Evolutionary conservation across 1,140 invertebrate species (phyloP).

Genomic region (Bathynomus jamesi): DNA sequence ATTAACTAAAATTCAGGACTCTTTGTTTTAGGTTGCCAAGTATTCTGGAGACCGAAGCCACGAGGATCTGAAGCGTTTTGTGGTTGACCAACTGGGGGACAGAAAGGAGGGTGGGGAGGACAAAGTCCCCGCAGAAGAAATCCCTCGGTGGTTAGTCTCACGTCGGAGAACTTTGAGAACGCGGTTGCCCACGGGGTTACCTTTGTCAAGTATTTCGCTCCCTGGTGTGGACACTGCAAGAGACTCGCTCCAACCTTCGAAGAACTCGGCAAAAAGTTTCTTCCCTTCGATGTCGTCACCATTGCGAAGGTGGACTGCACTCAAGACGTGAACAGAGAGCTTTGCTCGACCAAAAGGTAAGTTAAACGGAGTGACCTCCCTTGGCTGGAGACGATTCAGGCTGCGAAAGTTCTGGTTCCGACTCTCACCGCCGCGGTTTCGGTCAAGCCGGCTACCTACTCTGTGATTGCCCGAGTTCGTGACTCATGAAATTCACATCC

Average conservation of each 20-base stretch:
- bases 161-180: constrained; percentile 60
- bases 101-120: constrained; percentile 26
- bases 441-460: too few relatives aligned
- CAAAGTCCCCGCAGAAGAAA: constrained; percentile 39
- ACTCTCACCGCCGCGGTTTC: not conserved
- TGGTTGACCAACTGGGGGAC: constrained; percentile 50
- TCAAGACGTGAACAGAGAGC: constrained; percentile 44
- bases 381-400: constrained; percentile 14
- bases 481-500: not conserved
- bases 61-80: constrained; percentile 57
- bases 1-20: too few relatives aligned
- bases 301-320: constrained; percentile 67
- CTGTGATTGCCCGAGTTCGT: not conserved
- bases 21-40: constrained; percentile 60
- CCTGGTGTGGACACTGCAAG: constrained; percentile 67
- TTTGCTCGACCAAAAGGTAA: constrained; percentile 57
- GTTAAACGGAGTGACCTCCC: not conserved
- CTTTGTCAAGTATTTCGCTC: constrained; percentile 47
- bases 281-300: constrained; percentile 47
- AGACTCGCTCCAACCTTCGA: constrained; percentile 62
- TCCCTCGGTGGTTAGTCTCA: constrained; percentile 50
- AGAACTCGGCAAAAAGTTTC: constrained; percentile 57
- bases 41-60: constrained; percentile 58
- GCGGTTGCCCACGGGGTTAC: constrained; percentile 58
- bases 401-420: not conserved